A percentile compares a stretch with the other conserved stretches of the same genome.
These are phyloP conservation scores for Hetaerina titia DNA, from an alignment of 2,888 invertebrate genomes.

Conservation along the genomic window DNA sequence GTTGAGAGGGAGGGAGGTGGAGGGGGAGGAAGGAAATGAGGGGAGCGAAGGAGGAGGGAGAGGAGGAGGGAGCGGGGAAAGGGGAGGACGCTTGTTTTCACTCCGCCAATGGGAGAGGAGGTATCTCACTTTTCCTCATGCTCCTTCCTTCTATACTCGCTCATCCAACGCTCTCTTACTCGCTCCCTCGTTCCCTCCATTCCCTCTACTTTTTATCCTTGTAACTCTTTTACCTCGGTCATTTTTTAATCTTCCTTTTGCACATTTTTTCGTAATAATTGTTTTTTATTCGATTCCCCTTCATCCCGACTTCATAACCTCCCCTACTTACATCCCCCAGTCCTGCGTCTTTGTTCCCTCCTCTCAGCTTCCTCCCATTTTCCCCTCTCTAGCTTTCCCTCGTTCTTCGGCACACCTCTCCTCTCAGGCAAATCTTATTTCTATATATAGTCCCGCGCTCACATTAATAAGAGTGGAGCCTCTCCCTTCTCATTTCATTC, in stretches of 20 bases:
- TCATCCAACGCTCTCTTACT: neutral
- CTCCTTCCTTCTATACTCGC: slow-evolving; percentile 36
- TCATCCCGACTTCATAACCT: neutral
- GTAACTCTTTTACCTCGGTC: neutral
- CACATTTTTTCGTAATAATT: neutral
- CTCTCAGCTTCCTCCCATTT: neutral
- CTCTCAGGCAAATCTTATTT: neutral
- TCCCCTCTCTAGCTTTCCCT: neutral
- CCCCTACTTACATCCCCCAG: neutral
- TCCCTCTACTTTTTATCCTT: slow-evolving; percentile 51
- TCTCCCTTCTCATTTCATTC: neutral
- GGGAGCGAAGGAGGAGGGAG: neutral
- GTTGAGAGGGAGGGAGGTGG: neutral
- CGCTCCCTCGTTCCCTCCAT: slow-evolving; percentile 7
- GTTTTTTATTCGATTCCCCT: neutral
- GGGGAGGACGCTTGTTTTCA: slow-evolving; percentile 39
- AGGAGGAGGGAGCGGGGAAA: neutral
- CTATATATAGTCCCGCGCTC: neutral
- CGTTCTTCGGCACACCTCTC: neutral
- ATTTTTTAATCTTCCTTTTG: neutral
- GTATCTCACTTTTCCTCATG: slow-evolving; percentile 50
- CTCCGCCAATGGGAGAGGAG: slow-evolving; percentile 58
- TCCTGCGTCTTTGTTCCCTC: neutral
- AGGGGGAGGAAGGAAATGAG: neutral
- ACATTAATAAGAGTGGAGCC: neutral